phyloP scores from a whole-genome alignment of 1,140 invertebrate species.

The Ylistrum balloti region DNA sequence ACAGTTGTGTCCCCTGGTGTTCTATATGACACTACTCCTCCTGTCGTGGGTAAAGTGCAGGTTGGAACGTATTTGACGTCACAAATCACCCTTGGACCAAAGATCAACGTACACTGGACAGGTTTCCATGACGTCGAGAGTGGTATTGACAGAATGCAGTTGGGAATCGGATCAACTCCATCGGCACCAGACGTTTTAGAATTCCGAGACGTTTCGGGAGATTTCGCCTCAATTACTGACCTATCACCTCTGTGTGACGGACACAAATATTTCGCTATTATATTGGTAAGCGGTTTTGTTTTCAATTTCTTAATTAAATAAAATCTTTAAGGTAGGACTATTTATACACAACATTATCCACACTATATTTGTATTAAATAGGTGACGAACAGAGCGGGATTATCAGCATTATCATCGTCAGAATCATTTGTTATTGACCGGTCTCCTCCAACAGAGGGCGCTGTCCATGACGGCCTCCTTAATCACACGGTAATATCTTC shows the following conservation, averaged over 20 bases:
- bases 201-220: background rate
- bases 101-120: slow-evolving; percentile 17
- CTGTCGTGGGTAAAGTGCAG: background rate
- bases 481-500: slow-evolving; percentile 50
- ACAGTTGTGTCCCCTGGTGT: slow-evolving; percentile 60
- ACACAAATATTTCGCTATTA: background rate
- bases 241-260: background rate
- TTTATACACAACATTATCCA: no score
- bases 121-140: slow-evolving; percentile 45
- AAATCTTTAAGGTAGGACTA: no score
- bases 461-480: slow-evolving; percentile 50
- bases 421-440: slow-evolving; percentile 63
- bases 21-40: slow-evolving; percentile 56
- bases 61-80: background rate
- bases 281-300: background rate
- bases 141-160: slow-evolving; percentile 31
- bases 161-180: slow-evolving; percentile 41
- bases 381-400: slow-evolving; percentile 62
- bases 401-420: slow-evolving; percentile 56
- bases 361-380: background rate
- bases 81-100: background rate
- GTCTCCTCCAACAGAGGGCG: slow-evolving; percentile 63
- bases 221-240: background rate
- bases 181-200: background rate
- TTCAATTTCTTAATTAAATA: background rate